A percentile compares a stretch with the other conserved stretches of the same genome.
phyloP scores from a whole-genome alignment of 1,140 invertebrate species.

The Chymomyza costata region DNA sequence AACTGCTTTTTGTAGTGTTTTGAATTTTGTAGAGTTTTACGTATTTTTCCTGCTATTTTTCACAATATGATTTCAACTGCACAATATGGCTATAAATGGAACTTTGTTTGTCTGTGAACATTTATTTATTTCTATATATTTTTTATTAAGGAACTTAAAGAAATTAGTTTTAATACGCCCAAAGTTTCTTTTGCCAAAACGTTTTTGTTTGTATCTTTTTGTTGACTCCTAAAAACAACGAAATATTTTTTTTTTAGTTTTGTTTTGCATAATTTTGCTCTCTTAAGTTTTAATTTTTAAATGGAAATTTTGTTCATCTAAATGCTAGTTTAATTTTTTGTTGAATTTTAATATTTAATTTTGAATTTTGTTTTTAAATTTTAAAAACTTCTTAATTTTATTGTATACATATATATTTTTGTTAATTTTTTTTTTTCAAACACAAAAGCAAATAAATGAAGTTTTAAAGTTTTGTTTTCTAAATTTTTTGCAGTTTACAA shows the following conservation, averaged over 20 bases:
- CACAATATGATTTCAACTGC: constrained; percentile 36
- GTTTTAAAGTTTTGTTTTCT: constrained; percentile 41
- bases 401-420: constrained; percentile 17
- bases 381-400: constrained; percentile 32
- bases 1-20: constrained; percentile 64
- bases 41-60: constrained; percentile 25
- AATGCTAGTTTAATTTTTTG: constrained; percentile 16
- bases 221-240: constrained; percentile 75
- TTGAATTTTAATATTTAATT: constrained; percentile 32
- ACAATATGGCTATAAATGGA: constrained; percentile 9
- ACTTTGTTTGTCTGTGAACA: too few relatives aligned
- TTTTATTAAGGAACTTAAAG: neutral
- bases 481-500: constrained; percentile 62
- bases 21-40: constrained; percentile 23
- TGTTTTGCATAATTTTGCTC: constrained; percentile 50
- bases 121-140: neutral
- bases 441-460: constrained; percentile 27
- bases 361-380: constrained; percentile 30
- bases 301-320: constrained; percentile 35
- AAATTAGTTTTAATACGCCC: constrained; percentile 31
- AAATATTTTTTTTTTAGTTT: constrained; percentile 47
- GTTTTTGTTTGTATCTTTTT: constrained; percentile 37
- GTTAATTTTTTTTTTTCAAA: constrained; percentile 15
- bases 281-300: constrained; percentile 40
- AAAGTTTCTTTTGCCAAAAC: constrained; percentile 34